Evolutionary conservation across 2,113 vertebrate genomes (phyloP).

Genomic region (Catharus fuscescens): DNA sequence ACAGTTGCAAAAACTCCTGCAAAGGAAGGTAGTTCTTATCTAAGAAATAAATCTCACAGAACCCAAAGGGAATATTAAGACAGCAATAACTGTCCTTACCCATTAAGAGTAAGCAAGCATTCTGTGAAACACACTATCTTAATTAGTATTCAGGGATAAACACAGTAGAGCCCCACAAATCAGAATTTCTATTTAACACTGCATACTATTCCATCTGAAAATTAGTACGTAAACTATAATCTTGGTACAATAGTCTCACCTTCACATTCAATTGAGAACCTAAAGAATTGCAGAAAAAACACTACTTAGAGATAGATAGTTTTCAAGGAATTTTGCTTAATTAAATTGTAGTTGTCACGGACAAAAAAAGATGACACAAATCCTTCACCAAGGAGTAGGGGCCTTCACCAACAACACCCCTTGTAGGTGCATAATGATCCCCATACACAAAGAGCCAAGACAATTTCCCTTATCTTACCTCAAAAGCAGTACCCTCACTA

Average conservation of each 20-base stretch:
- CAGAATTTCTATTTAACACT: background rate
- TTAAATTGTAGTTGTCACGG: background rate
- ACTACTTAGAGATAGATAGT: background rate
- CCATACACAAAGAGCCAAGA: background rate
- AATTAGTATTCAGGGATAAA: background rate
- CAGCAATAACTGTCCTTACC: background rate
- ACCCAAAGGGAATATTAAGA: background rate
- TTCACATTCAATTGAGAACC: background rate
- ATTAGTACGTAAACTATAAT: background rate
- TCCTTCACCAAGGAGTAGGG: background rate
- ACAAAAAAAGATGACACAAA: background rate
- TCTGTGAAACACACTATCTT: background rate
- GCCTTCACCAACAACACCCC: background rate
- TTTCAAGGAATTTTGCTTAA: background rate
- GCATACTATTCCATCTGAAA: background rate
- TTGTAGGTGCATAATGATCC: background rate
- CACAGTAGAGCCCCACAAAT: background rate
- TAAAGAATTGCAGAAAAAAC: background rate
- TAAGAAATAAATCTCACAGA: background rate
- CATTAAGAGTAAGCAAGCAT: background rate
- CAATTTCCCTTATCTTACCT: background rate
- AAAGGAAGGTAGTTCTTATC: background rate
- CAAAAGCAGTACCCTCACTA: background rate
- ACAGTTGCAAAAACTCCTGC: background rate
- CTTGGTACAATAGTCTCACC: background rate